Conservation (phyloP, 1,140 invertebrate species). For the Metopolophium dirhodum region DNA sequence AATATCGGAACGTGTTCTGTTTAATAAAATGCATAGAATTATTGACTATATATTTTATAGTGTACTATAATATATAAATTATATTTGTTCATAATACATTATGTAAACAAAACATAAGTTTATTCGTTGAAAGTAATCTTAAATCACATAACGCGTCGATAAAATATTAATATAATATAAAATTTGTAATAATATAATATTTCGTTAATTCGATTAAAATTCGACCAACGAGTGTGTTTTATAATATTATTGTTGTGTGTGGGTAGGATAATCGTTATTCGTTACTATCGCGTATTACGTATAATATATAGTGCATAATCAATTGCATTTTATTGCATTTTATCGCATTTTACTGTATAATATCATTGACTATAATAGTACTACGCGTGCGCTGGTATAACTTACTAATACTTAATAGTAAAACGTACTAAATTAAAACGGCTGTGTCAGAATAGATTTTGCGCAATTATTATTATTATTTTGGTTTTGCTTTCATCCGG, state of each 20-base stretch:
- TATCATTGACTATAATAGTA: background rate
- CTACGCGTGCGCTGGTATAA: background rate
- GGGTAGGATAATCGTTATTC: background rate
- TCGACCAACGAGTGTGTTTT: background rate
- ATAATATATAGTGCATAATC: too few species aligned
- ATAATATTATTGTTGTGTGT: background rate
- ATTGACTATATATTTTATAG: background rate
- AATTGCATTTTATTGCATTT: background rate
- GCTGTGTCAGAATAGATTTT: background rate
- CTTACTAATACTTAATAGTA: background rate
- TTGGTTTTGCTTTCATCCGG: background rate
- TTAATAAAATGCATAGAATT: background rate
- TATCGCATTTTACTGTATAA: background rate
- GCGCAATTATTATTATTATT: background rate
- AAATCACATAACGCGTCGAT: too few species aligned
- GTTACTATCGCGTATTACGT: background rate
- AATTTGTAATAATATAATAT: background rate
- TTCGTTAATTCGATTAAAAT: background rate
- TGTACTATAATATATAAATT: too few species aligned
- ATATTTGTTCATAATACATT: too few species aligned
- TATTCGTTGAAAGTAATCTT: background rate
- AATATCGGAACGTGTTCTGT: background rate
- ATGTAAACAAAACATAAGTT: background rate
- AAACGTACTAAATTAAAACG: background rate
- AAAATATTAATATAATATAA: too few species aligned